Evolutionary conservation across 35 echinoderm and acorn worm genomes (phyloP).

Genomic region (Diadema setosum): DNA sequence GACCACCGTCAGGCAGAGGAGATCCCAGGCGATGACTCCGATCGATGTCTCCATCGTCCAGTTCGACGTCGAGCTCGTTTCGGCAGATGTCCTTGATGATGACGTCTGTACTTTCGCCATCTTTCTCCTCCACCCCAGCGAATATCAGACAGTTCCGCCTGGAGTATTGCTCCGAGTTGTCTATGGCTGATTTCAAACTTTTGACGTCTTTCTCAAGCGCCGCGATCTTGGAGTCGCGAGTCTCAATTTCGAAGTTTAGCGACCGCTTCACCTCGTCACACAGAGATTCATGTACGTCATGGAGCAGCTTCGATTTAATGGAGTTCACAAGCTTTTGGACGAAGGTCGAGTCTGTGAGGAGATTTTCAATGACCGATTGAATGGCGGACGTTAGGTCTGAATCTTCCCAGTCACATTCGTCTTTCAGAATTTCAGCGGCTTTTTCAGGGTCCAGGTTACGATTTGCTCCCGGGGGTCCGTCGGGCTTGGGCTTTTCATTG

Average conservation of each 20-base stretch:
- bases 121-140: neutral
- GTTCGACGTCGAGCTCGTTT: neutral
- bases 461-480: neutral
- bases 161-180: neutral
- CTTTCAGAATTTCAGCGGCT: neutral
- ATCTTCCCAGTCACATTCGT: neutral
- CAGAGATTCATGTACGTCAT: neutral
- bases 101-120: neutral
- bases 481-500: too few relatives aligned
- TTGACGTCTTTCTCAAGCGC: neutral
- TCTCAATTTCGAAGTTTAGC: neutral
- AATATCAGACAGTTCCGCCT: neutral
- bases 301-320: neutral
- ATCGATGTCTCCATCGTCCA: neutral
- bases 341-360: neutral
- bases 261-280: neutral
- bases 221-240: neutral
- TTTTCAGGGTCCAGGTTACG: neutral
- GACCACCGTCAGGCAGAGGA: neutral
- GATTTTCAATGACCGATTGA: neutral
- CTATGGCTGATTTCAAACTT: neutral
- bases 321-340: neutral
- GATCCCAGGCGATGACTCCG: neutral
- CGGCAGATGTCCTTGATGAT: neutral
- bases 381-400: neutral